These are phyloP conservation scores for Sebastes schlegelii DNA, from an alignment of 2,113 vertebrate genomes.

Conservation along the genomic window DNA sequence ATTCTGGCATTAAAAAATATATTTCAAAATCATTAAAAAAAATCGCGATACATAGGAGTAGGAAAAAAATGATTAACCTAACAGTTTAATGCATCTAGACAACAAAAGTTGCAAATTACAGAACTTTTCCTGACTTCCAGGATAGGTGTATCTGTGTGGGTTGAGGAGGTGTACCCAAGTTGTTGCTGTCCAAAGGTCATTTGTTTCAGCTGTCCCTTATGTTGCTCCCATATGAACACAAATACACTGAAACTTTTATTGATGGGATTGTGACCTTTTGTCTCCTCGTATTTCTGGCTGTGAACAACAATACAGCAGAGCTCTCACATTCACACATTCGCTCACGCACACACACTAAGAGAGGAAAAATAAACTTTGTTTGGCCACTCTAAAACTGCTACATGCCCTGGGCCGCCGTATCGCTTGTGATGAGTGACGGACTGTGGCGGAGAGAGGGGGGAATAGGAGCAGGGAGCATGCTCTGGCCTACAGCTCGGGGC, in stretches of 20 bases:
- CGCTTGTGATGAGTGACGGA: conserved; percentile 43
- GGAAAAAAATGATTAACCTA: too few species aligned
- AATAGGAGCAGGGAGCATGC: conserved; percentile 19
- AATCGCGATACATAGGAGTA: too few species aligned
- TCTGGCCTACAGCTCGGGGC: conserved; percentile 74
- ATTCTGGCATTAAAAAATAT: too few species aligned
- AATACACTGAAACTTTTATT: conserved; percentile 47
- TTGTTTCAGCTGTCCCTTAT: conserved; percentile 40
- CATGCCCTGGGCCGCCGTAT: conserved; percentile 15
- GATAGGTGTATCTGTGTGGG: not conserved
- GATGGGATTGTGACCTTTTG: conserved; percentile 54
- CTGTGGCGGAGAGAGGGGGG: conserved; percentile 1
- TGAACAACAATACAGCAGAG: not conserved
- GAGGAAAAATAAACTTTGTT: conserved; percentile 3
- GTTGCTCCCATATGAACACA: conserved; percentile 39
- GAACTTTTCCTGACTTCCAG: conserved; percentile 9
- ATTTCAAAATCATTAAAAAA: too few species aligned
- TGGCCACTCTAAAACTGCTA: conserved; percentile 37
- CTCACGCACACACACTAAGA: not conserved
- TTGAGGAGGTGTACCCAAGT: conserved; percentile 12
- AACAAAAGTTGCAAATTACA: conserved; percentile 5
- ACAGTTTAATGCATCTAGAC: not conserved
- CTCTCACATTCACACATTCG: not conserved
- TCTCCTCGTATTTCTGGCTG: conserved; percentile 30
- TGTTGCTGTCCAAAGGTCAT: conserved; percentile 45